Conservation (phyloP, 2,113 vertebrate genomes). For the Rhadina sibilatrix region DNA sequence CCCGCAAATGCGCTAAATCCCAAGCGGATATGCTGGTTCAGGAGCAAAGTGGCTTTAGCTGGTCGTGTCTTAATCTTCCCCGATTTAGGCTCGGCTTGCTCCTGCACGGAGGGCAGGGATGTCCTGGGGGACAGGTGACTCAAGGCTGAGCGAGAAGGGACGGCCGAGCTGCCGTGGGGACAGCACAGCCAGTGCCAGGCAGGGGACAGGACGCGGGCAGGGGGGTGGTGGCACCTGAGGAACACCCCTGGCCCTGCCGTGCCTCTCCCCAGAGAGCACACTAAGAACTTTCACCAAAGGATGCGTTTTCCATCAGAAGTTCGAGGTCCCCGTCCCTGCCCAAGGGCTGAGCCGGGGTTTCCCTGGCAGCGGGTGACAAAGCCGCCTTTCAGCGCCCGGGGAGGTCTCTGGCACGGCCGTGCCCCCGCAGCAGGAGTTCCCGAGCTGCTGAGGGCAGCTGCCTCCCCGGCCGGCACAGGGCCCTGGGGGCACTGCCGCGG, state of each 20-base stretch:
- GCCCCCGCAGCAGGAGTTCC: background rate
- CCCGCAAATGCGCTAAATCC: constrained; percentile 48
- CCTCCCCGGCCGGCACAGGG: accelerated
- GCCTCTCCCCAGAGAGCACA: background rate
- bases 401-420: background rate
- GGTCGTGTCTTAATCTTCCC: background rate
- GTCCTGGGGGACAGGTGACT: background rate
- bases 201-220: background rate
- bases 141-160: background rate
- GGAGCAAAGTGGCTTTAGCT: constrained; percentile 50
- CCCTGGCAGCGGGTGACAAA: background rate
- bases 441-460: background rate
- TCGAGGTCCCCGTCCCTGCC: background rate
- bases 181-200: accelerated
- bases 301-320: background rate
- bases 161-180: background rate
- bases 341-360: background rate
- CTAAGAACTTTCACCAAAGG: background rate
- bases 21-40: background rate
- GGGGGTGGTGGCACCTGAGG: accelerated
- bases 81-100: background rate
- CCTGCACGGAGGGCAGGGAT: background rate
- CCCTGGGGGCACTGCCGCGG: accelerated
- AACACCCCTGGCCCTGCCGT: background rate
- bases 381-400: background rate